phyloP scores from a whole-genome alignment of 2,888 invertebrate species.

The Ophonus ardosiacus region DNA sequence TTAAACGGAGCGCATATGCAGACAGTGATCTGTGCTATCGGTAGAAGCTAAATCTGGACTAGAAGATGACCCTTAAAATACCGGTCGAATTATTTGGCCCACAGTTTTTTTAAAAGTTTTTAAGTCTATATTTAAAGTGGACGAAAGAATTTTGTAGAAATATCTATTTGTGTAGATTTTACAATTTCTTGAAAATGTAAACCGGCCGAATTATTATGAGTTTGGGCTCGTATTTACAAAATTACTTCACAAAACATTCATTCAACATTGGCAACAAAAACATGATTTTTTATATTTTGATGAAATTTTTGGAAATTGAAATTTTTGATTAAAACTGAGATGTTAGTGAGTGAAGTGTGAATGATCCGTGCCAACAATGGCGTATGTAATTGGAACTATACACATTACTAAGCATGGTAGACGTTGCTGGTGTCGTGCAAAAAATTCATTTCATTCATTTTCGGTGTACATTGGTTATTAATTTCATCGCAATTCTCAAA shows the following conservation, averaged over 20 bases:
- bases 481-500: slow-evolving; percentile 49
- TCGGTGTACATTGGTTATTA: slow-evolving; percentile 58
- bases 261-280: not conserved
- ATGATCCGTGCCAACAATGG: slow-evolving; percentile 68
- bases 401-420: slow-evolving; percentile 78
- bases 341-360: slow-evolving; percentile 19
- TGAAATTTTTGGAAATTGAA: not conserved
- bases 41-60: too few relatives aligned
- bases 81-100: too few relatives aligned
- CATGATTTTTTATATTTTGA: not conserved
- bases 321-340: not conserved
- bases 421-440: slow-evolving; percentile 65
- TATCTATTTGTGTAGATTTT: too few relatives aligned
- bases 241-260: not conserved
- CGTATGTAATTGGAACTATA: slow-evolving; percentile 79
- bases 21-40: too few relatives aligned
- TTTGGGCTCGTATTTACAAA: too few relatives aligned
- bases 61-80: too few relatives aligned
- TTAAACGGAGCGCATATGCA: too few relatives aligned
- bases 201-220: too few relatives aligned
- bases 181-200: too few relatives aligned
- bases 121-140: too few relatives aligned
- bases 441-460: slow-evolving; percentile 35
- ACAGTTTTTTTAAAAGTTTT: too few relatives aligned
- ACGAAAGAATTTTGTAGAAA: too few relatives aligned